Evolutionary conservation across 2,888 invertebrate genomes (phyloP), one percentile per base, ranked within the genome.

Genomic region (Sphinx pinastri): DNA sequence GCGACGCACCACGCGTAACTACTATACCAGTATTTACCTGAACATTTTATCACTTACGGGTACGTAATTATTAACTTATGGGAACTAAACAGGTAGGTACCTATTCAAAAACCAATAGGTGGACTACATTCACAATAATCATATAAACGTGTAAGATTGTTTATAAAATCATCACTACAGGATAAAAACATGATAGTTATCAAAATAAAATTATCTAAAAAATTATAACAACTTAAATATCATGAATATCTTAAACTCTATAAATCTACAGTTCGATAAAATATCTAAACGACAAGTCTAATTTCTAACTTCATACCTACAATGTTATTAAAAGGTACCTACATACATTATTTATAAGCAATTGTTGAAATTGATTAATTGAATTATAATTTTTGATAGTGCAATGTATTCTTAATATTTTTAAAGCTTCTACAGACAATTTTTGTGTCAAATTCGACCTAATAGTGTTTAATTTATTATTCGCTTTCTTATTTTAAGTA

Each of bases 131-230:
- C 54, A 47, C 75, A 82, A 81, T 81, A 84, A 75, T 75, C 73
- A 77, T 84, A 83, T 74, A 84, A 84, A 82, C 72, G 74, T 79
- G 80, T 84, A 84, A 82, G 79, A 77, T 76, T 74, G 72, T 82
- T 80, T 80, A 82, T 79, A 85, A 87, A 85, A 84, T 78, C 72
- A 69, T 63, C 66, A 68, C 19, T 77, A 80, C 75, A 76, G 83
- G 85, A 82, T 88, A 88, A 86, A 38, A 87, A 89, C 78, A 80
- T 82, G 82, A 83, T 80, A 79, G 75, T 84, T 91, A 92, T 92
- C 91, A 92, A 92, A 93, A 92, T 91, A 93, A 92, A 87, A 76
- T 83, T 78, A 77, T 92, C 91, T 86, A 92, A 92, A 92, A 87
- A 84, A 88, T 82, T 80, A 77, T 83, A 85, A 83, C 81, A 84